These are phyloP conservation scores for Hyperoplus lanceolatus DNA, from an alignment of 2,797 vertebrate species.

Conservation along the genomic window DNA sequence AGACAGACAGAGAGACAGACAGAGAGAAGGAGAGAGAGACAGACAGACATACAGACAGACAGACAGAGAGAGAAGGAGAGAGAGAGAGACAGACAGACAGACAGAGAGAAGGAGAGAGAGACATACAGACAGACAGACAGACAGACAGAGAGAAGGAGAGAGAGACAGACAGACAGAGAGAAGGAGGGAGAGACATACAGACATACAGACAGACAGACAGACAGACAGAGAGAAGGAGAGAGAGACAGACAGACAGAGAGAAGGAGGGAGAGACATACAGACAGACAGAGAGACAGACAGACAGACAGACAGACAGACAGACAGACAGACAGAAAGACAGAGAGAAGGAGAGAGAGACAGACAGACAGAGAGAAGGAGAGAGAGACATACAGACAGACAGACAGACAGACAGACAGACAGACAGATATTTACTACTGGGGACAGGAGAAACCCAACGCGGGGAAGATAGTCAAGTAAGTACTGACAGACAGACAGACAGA, in stretches of 20 bases:
- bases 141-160: too few species aligned
- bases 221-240: too few species aligned
- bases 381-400: background rate
- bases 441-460: conserved; percentile 88
- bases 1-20: conserved; percentile 85
- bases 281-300: too few species aligned
- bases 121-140: conserved; percentile 11
- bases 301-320: too few species aligned
- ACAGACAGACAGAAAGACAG: background rate
- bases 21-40: too few species aligned
- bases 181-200: background rate
- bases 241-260: background rate
- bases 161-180: background rate
- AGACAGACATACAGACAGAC: background rate
- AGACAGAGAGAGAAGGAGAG: conserved; percentile 76
- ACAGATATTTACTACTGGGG: conserved; percentile 95
- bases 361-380: conserved; percentile 10
- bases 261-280: background rate
- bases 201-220: conserved; percentile 11
- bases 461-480: conserved; percentile 91
- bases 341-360: background rate
- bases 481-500: background rate
- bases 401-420: background rate
- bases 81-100: background rate
- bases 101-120: background rate